A percentile compares a stretch with the other conserved stretches of the same genome.
Conservation (phyloP, 1,140 invertebrate species). For the Tetramorium simillimum region DNA sequence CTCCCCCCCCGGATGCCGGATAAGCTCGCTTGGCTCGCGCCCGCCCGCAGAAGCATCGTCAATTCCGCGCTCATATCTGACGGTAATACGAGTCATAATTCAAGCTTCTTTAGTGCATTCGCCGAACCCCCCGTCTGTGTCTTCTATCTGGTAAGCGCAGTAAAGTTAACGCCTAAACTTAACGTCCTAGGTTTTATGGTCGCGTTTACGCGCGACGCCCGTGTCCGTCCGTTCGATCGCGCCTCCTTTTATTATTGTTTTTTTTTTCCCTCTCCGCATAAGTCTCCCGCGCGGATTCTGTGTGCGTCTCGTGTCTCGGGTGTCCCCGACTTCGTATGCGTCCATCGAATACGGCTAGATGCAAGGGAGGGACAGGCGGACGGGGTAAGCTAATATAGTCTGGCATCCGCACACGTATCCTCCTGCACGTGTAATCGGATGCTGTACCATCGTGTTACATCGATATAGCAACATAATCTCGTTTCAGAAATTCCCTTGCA, state of each 20-base stretch:
- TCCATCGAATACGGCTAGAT: neutral
- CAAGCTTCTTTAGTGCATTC: conserved; percentile 36
- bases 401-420: neutral
- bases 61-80: conserved; percentile 32
- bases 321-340: neutral
- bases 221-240: conserved; percentile 5
- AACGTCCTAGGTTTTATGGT: conserved; percentile 11
- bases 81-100: conserved; percentile 50
- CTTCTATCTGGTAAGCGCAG: conserved; percentile 11
- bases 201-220: conserved; percentile 36
- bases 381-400: conserved; percentile 6
- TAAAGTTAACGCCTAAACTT: conserved; percentile 50
- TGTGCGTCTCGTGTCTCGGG: neutral
- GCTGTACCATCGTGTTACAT: neutral
- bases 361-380: neutral
- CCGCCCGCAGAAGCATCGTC: neutral
- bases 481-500: conserved; percentile 2
- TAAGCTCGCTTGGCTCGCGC: neutral
- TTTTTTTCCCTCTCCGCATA: neutral
- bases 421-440: neutral
- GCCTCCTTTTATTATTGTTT: neutral
- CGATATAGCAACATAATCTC: neutral
- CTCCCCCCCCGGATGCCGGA: neutral
- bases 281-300: conserved; percentile 10
- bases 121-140: conserved; percentile 2